These are phyloP conservation scores for Halocynthia roretzi DNA, from an alignment of 23 tunicate species.

Conservation along the genomic window DNA sequence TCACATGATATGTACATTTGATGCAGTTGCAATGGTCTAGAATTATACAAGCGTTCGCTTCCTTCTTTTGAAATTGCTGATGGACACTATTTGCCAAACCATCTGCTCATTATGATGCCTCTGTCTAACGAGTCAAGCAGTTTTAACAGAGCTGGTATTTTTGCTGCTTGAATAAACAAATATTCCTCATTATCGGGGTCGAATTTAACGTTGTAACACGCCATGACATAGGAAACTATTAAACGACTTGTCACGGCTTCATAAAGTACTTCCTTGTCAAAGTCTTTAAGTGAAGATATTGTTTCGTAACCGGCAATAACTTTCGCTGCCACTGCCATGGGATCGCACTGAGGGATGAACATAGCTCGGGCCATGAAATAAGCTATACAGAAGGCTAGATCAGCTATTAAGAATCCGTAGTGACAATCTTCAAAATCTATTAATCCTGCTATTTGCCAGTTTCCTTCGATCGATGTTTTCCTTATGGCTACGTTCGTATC, in stretches of 20 bases:
- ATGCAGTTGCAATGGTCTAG: too few species aligned
- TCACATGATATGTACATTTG: too few species aligned
- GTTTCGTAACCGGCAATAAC: constrained; percentile 19
- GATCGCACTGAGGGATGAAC: constrained; percentile 5
- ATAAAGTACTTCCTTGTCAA: constrained; percentile 24
- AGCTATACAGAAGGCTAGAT: constrained; percentile 38
- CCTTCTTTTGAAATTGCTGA: too few species aligned
- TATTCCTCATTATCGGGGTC: background rate
- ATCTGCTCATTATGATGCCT: background rate
- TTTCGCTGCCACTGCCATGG: background rate
- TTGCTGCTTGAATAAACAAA: constrained; percentile 6
- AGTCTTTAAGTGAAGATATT: constrained; percentile 2
- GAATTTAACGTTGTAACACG: background rate
- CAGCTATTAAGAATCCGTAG: constrained; percentile 21
- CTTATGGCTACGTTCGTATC: constrained; percentile 30
- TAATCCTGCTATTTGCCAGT: constrained; percentile 12
- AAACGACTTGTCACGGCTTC: constrained; percentile 37
- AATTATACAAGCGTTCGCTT: too few species aligned
- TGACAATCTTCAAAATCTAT: constrained; percentile 51
- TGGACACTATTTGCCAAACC: background rate
- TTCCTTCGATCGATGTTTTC: background rate
- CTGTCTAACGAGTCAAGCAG: background rate
- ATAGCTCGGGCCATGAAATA: constrained; percentile 37
- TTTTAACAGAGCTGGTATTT: constrained; percentile 10
- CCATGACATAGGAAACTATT: constrained; percentile 19